Percentiles rank a stretch among this genome's conserved stretches.
phyloP scores from a whole-genome alignment of 2,113 vertebrate genomes.

The Aepyceros melampus region DNA sequence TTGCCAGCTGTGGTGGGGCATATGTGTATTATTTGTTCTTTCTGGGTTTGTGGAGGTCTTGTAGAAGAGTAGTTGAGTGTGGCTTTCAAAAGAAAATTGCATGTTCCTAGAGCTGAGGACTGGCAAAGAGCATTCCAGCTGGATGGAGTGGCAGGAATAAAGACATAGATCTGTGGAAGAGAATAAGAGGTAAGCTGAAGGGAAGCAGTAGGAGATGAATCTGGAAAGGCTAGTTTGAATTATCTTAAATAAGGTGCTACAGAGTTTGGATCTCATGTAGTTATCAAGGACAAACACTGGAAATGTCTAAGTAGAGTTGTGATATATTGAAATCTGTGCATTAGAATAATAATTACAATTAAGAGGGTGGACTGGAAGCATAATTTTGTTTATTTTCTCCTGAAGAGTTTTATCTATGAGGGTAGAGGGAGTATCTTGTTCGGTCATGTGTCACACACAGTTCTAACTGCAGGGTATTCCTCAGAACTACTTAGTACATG shows the following conservation, averaged over 20 bases:
- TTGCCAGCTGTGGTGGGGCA: not conserved
- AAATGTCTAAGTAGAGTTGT: not conserved
- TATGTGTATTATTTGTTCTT: not conserved
- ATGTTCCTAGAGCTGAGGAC: not conserved
- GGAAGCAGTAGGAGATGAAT: not conserved
- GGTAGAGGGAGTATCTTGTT: not conserved
- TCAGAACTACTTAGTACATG: rapidly evolving
- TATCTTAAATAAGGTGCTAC: too few relatives aligned
- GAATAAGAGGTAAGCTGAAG: too few relatives aligned
- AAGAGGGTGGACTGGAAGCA: too few relatives aligned
- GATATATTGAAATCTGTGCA: not conserved
- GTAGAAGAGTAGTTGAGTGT: not conserved
- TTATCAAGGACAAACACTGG: not conserved
- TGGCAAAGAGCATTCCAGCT: not conserved
- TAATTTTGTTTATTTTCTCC: not conserved
- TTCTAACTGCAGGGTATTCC: not conserved
- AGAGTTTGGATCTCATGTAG: not conserved
- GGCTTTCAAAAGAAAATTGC: not conserved
- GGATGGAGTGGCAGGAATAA: not conserved
- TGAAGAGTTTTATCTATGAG: not conserved
- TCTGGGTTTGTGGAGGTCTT: not conserved
- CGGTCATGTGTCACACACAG: too few relatives aligned
- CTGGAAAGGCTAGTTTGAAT: not conserved
- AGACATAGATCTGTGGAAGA: not conserved
- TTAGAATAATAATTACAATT: not conserved